phyloP scores from a whole-genome alignment of 2,113 vertebrate genomes.

The Lynx canadensis region DNA sequence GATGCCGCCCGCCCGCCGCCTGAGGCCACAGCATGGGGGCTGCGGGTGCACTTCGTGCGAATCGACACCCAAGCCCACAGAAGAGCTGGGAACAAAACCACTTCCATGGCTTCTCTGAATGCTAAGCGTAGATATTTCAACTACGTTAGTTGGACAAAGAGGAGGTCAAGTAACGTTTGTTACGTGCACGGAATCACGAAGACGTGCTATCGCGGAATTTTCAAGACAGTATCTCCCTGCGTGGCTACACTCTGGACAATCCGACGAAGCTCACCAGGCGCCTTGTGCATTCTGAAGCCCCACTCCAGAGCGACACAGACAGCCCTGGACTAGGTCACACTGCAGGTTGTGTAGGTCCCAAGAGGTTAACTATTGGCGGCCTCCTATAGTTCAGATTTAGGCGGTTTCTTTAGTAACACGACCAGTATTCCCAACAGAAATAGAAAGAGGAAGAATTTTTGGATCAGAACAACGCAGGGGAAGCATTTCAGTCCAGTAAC shows the following conservation, averaged over 20 bases:
- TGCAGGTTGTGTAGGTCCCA: accelerated
- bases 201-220: too few species aligned
- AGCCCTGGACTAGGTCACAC: accelerated
- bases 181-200: neutral
- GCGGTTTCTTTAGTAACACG: neutral
- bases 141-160: neutral
- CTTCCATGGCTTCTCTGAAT: accelerated
- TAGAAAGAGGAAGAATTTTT: accelerated
- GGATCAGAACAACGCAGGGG: neutral
- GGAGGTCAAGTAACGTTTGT: accelerated
- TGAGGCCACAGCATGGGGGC: accelerated
- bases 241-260: accelerated
- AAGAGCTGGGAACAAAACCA: accelerated
- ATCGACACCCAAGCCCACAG: accelerated
- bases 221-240: neutral
- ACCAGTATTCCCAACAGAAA: neutral
- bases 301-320: accelerated
- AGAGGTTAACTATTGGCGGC: accelerated
- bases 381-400: accelerated
- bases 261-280: accelerated
- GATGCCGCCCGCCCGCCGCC: accelerated
- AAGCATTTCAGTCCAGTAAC: accelerated
- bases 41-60: accelerated
- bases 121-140: accelerated
- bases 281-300: accelerated